Conservation (phyloP, 2,797 vertebrate genomes). For the Pogoniulus pusillus region DNA sequence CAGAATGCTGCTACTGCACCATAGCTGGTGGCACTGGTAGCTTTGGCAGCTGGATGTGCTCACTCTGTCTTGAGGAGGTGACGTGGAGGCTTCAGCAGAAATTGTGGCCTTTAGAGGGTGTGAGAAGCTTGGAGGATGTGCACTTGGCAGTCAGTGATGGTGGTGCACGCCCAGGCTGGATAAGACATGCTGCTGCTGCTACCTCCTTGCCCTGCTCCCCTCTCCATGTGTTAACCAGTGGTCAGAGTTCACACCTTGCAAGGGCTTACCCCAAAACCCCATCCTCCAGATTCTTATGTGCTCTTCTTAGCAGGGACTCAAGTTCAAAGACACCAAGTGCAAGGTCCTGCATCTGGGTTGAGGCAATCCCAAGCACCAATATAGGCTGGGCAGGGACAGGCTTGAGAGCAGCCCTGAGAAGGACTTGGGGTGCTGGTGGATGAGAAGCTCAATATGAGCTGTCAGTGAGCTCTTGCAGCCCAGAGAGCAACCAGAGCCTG, state of each 20-base stretch:
- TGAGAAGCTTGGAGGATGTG: neutral
- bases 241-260: neutral
- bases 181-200: neutral
- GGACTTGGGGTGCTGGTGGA: no score
- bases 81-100: neutral
- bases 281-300: neutral
- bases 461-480: no score
- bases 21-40: neutral
- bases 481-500: no score
- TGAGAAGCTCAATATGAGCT: no score
- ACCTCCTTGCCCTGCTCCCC: neutral
- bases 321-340: no score
- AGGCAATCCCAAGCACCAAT: no score
- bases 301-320: neutral
- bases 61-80: neutral
- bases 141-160: neutral
- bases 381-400: no score
- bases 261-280: neutral
- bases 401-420: no score
- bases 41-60: neutral
- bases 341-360: no score
- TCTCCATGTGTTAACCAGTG: neutral
- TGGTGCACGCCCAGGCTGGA: neutral
- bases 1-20: fast-evolving
- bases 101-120: neutral